These are phyloP conservation scores for Petrocephalus microphthalmus DNA, from an alignment of 2,113 vertebrate genomes.

Conservation along the genomic window DNA sequence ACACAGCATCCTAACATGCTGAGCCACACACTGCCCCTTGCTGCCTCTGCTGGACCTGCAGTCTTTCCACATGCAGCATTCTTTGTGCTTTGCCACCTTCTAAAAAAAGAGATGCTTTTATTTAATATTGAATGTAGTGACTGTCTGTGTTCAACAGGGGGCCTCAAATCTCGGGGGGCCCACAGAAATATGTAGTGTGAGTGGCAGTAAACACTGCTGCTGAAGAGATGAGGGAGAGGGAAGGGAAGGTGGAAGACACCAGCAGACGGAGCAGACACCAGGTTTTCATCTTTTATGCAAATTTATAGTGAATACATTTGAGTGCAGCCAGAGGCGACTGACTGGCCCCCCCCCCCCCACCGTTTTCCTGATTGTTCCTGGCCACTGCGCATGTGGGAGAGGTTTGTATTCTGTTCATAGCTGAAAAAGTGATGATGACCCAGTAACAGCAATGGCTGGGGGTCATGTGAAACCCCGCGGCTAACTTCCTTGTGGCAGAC, in stretches of 20 bases:
- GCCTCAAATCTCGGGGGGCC: not conserved
- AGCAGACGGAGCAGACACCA: not conserved
- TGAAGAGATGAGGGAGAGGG: not conserved
- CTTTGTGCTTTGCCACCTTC: not conserved
- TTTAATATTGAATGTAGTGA: not conserved
- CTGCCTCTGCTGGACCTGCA: not conserved
- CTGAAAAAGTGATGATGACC: too few species aligned
- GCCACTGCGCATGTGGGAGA: too few species aligned
- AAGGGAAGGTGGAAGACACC: not conserved
- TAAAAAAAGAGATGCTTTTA: not conserved
- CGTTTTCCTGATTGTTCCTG: too few species aligned
- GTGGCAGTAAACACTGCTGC: not conserved
- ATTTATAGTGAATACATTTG: not conserved
- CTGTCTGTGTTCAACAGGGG: not conserved
- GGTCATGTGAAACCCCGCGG: too few species aligned
- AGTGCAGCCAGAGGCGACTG: too few species aligned
- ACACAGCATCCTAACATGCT: too few species aligned
- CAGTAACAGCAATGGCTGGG: too few species aligned
- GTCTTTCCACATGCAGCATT: not conserved
- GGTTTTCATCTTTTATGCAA: not conserved
- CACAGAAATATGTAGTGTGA: not conserved
- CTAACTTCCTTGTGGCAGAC: too few species aligned
- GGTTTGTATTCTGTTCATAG: too few species aligned
- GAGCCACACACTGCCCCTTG: not conserved
- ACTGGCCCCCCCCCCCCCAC: too few species aligned